These are phyloP conservation scores for Epizoanthus scotinus DNA, from an alignment of 92 coral and sea anemone species.

Conservation along the genomic window DNA sequence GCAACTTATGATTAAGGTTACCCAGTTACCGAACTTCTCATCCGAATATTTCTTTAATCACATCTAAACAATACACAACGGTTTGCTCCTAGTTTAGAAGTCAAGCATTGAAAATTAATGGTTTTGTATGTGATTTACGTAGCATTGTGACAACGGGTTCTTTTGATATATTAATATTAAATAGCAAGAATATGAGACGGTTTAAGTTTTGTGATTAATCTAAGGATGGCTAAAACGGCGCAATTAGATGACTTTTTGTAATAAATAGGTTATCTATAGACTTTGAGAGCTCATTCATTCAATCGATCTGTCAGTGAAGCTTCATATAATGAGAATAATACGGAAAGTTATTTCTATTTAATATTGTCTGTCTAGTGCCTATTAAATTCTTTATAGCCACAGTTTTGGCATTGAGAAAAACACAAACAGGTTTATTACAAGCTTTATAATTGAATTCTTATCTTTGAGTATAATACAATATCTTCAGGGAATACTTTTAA, in stretches of 20 bases:
- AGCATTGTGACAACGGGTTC: background rate
- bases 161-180: background rate
- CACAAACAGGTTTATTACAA: no score
- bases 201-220: background rate
- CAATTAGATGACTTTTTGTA: constrained; percentile 1
- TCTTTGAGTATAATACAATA: no score
- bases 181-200: background rate
- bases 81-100: background rate
- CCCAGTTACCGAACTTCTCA: constrained; percentile 3
- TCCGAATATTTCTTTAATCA: constrained; percentile 11
- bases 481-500: no score
- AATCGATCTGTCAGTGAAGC: constrained; percentile 15
- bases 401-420: no score
- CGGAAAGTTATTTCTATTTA: constrained; percentile 15
- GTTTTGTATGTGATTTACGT: no score
- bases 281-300: constrained; percentile 24
- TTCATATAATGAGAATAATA: constrained; percentile 28
- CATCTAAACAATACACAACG: constrained; percentile 6
- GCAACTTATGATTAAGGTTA: background rate
- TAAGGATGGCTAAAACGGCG: background rate
- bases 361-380: background rate
- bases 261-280: background rate
- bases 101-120: background rate
- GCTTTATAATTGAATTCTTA: no score
- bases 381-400: no score